A percentile compares a stretch with the other conserved stretches of the same genome.
These are phyloP conservation scores for Pimephales promelas DNA, from an alignment of 2,113 vertebrate species.

Conservation along the genomic window DNA sequence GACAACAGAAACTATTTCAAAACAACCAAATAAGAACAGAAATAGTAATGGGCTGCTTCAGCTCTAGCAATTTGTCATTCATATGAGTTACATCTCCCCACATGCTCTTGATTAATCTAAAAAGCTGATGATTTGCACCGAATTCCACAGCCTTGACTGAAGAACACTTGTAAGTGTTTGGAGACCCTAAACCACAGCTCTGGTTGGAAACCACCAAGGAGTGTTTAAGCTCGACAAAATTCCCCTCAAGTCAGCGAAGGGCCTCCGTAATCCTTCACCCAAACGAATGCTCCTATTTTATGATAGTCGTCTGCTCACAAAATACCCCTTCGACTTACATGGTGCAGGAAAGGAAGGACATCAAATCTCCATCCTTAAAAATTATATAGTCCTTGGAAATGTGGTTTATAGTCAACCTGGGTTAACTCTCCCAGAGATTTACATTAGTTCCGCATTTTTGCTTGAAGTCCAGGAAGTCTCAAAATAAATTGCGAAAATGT, in stretches of 20 bases:
- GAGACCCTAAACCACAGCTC: constrained; percentile 12
- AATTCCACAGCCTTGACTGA: constrained; percentile 23
- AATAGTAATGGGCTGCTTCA: constrained; percentile 6
- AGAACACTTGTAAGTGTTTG: background rate
- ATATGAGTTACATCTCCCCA: constrained; percentile 24
- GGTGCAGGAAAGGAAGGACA: background rate
- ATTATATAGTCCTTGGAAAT: constrained; percentile 10
- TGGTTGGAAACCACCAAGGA: constrained; percentile 22
- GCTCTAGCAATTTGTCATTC: constrained; percentile 35
- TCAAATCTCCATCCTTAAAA: background rate
- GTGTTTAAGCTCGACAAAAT: background rate
- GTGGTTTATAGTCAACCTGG: background rate
- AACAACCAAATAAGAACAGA: background rate
- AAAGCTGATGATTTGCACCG: constrained; percentile 25
- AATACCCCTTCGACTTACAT: background rate
- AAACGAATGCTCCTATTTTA: constrained; percentile 21
- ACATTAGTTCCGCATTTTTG: constrained; percentile 33
- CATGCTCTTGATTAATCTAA: constrained; percentile 23
- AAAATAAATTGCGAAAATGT: constrained; percentile 31
- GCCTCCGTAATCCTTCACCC: background rate
- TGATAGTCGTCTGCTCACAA: background rate
- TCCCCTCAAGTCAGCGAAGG: background rate
- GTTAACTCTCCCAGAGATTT: constrained; percentile 7
- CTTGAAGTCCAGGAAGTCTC: constrained; percentile 5
- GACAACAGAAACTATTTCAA: constrained; percentile 16